phyloP scores from a whole-genome alignment of 1,140 invertebrate species.

The Cotesia glomerata region DNA sequence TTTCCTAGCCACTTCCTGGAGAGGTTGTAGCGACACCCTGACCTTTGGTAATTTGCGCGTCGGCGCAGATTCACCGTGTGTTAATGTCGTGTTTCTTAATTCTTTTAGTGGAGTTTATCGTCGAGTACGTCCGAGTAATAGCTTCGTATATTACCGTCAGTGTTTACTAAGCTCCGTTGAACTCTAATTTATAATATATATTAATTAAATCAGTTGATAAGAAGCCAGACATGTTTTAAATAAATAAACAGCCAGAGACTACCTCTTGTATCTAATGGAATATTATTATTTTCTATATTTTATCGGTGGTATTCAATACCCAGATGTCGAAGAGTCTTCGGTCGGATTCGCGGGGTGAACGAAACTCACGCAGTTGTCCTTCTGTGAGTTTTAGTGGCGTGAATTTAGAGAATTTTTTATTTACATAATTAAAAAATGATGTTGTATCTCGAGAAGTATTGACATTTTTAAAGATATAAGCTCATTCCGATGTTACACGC shows the following conservation, averaged over 20 bases:
- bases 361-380: constrained; percentile 48
- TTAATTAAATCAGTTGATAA: background rate
- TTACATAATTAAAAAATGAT: too few relatives aligned
- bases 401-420: background rate
- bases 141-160: background rate
- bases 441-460: too few relatives aligned
- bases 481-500: too few relatives aligned
- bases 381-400: constrained; percentile 37
- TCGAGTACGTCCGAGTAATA: background rate
- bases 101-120: background rate
- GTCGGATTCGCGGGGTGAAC: constrained; percentile 29
- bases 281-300: constrained; percentile 15
- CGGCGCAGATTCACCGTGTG: constrained; percentile 33
- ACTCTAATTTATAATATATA: background rate
- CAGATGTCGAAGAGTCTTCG: constrained; percentile 31
- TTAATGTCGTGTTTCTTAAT: too few relatives aligned
- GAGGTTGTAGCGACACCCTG: constrained; percentile 23
- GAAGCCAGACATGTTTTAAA: background rate
- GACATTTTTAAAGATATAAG: too few relatives aligned
- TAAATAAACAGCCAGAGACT: background rate
- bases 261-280: constrained; percentile 36
- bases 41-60: constrained; percentile 37
- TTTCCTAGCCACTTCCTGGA: constrained; percentile 9
- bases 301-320: background rate
- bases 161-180: background rate